Conservation (phyloP, 1,140 invertebrate genomes). For the Cyrtorhinus lividipennis region DNA sequence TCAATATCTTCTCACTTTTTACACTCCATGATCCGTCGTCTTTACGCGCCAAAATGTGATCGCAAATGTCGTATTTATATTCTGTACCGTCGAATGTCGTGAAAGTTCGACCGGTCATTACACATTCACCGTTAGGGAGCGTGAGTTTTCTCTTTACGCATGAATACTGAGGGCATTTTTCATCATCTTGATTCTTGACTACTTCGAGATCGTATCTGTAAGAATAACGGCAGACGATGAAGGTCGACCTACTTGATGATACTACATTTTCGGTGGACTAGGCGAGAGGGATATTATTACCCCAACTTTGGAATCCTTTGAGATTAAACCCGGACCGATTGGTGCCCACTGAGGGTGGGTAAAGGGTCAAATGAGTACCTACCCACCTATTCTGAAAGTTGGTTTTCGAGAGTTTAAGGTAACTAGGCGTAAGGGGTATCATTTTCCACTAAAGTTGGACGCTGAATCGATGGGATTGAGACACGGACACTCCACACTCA, state of each 20-base stretch:
- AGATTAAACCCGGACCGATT: no score
- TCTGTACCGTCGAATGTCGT: conserved; percentile 62
- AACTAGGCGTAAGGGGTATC: no score
- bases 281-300: not conserved
- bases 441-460: no score
- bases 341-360: no score
- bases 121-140: conserved; percentile 47
- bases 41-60: conserved; percentile 54
- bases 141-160: conserved; percentile 39
- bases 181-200: conserved; percentile 1
- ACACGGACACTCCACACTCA: no score
- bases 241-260: not conserved
- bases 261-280: not conserved
- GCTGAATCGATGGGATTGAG: no score
- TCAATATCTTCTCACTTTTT: conserved; percentile 43
- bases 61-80: conserved; percentile 62
- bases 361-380: no score
- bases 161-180: conserved; percentile 33
- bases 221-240: no score
- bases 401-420: no score
- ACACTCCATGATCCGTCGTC: conserved; percentile 45
- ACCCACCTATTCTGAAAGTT: no score
- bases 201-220: conserved; percentile 16
- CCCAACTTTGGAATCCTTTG: no score
- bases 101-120: conserved; percentile 55